Evolutionary conservation across 2,888 invertebrate species (phyloP), one percentile per base, ranked within the genome.

Genomic region (Cosmia trapezina): DNA sequence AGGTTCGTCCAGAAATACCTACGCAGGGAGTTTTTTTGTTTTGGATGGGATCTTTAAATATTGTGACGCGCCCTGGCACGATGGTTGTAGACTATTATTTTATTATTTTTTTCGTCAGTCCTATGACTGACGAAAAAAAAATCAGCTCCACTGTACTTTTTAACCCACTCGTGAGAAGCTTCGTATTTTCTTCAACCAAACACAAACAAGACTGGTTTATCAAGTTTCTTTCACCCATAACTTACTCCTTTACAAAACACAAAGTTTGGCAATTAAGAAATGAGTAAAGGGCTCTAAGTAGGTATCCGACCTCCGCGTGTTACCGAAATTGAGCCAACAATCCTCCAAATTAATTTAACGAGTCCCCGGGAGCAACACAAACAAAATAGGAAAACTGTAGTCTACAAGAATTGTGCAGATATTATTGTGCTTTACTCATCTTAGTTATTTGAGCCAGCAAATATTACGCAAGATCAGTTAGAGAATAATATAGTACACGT

Each of bases 321-420:
- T 69, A 67, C 63, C 65, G 14, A 69, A 73, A 84, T 71, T 78
- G 69, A 60, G 60, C 54, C 61, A 83, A n/a, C n/a, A 85, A 78
- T 70, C 49, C 71, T 57, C 66, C 53, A 78, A 84, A 86, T 83
- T 80, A 77, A 80, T 80, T 77, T 60, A 81, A 81, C 78, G 62
- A 59, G 61, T 12, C 51, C 43, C 33, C n/a, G 22, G 22, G 47
- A 60, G 22, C 22, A 73, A 70, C 62, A 75, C 54, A 75, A 67
- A 76, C 69, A 70, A 66, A 57, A 59, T 64, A 70, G 62, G 43
- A 63, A 74, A 80, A 69, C 28, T 28, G 19, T 19, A 51, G 1
- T n/a, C 6, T 67, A 51, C 17, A 28, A 12, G 33, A 69, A 41
- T 37, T 6, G 37, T 37, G 14, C 8, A 14, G 37, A 63, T 63